Evolutionary conservation across 1,140 invertebrate genomes (phyloP).

Genomic region (Oryzaephilus surinamensis): DNA sequence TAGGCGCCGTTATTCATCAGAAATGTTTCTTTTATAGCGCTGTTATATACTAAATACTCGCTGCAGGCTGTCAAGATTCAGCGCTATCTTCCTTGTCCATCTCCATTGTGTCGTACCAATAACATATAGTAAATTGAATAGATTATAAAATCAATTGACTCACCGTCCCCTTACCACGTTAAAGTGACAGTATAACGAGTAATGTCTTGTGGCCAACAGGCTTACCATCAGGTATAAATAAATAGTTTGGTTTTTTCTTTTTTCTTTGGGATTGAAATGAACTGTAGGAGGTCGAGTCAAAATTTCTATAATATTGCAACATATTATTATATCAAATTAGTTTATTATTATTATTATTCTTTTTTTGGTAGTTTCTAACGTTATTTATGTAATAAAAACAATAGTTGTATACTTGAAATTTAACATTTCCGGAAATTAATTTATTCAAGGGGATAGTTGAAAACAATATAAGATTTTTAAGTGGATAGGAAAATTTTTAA

Average conservation of each 20-base stretch:
- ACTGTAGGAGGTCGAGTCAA: conserved; percentile 12
- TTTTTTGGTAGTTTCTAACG: neutral
- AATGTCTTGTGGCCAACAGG: conserved; percentile 8
- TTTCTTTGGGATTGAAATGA: no score
- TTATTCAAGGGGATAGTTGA: no score
- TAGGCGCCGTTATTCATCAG: conserved; percentile 15
- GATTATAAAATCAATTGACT: conserved; percentile 35
- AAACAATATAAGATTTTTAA: no score
- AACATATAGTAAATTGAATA: conserved; percentile 36
- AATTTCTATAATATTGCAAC: conserved; percentile 3
- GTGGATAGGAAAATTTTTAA: no score
- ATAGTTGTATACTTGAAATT: neutral
- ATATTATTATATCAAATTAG: neutral
- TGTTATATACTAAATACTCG: conserved; percentile 16
- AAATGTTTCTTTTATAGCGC: conserved; percentile 1
- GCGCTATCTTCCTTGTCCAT: conserved; percentile 32
- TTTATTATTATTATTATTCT: neutral
- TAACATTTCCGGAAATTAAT: no score
- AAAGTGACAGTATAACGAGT: conserved; percentile 25
- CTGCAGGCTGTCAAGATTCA: conserved; percentile 18
- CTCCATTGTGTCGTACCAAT: conserved; percentile 35
- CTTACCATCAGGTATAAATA: conserved; percentile 9
- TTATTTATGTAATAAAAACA: neutral
- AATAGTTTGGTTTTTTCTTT: conserved; percentile 8
- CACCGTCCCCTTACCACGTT: conserved; percentile 17